Conservation (phyloP, 2,113 vertebrate species). For the Cairina moschata region DNA sequence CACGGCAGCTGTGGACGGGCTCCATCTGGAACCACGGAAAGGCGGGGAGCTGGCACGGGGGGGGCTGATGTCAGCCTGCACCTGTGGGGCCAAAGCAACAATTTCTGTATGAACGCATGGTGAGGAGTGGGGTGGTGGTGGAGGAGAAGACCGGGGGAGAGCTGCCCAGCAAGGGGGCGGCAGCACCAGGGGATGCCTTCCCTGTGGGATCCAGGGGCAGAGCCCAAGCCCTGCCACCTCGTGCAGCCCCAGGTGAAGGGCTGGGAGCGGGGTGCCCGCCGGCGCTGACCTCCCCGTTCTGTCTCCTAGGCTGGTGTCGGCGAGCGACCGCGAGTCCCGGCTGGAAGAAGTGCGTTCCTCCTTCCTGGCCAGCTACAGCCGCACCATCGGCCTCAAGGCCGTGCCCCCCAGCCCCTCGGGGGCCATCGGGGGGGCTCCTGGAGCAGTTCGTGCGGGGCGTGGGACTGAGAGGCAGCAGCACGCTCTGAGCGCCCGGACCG, state of each 20-base stretch:
- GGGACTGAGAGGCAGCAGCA: constrained; percentile 87
- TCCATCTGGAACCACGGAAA: not conserved
- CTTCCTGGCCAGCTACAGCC: constrained; percentile 93
- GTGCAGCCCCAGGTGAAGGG: not conserved
- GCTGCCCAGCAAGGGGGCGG: not conserved
- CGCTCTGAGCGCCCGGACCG: constrained; percentile 76
- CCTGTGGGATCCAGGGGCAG: too few species aligned
- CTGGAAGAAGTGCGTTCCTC: constrained; percentile 92
- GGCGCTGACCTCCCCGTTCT: not conserved
- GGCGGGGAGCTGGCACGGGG: fast-evolving
- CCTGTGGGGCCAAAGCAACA: not conserved
- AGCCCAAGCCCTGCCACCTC: not conserved
- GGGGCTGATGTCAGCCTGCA: not conserved
- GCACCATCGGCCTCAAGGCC: constrained; percentile 90
- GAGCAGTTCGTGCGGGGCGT: constrained; percentile 96
- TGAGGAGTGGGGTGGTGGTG: not conserved
- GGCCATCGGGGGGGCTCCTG: constrained; percentile 91
- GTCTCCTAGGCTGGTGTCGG: constrained; percentile 70
- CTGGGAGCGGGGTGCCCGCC: not conserved
- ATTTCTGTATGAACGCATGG: not conserved
- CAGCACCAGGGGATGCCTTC: fast-evolving
- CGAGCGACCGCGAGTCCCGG: constrained; percentile 84
- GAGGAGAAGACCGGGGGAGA: not conserved
- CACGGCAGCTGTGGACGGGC: not conserved
- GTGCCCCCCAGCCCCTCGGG: constrained; percentile 86